Evolutionary conservation across 2,113 vertebrate genomes (phyloP), one percentile per base, ranked within the genome.

Genomic region (Regulus satrapa): DNA sequence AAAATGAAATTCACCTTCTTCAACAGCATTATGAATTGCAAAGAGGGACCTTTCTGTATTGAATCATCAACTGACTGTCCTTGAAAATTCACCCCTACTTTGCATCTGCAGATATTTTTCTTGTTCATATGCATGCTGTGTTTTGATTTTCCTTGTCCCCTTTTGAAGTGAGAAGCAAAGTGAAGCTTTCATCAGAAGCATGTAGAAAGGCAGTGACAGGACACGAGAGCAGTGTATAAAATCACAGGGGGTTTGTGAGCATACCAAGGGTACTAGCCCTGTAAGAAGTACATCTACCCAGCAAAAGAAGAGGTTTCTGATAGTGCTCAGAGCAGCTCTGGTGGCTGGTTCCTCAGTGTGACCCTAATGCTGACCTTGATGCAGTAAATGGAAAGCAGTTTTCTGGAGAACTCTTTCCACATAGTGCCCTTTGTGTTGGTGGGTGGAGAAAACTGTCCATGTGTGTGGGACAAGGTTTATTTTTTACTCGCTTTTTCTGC

Each of bases 1-100:
- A 83, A 85, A 92, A 84, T 66, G 5, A 81, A 86, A 78, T n/a
- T 85, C 26, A 56, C 40, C n/a, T 88, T 55, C 75, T 93, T 63
- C 51, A 77, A 46, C 14, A 67, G 51, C 31, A 66, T 56, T 78
- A 77, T 52, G 80, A 81, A 77, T 64, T 89, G 45, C 64, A 74
- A 93, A 87, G 40, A 86, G 34, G 29, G 21, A 34, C 59, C 48
- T 80, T 64, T 64, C 80, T 62, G 13, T 63, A 26, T 31, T 64
- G 49, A 96, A 78, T 34, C 28, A 64, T 83, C 41, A 81, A 29
- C 59, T 59, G 46, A 71, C 61, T 61, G 59, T 45, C 72, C 46
- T 89, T 90, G 51, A 78, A 95, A 85, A 66, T 80, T 85, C 66
- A 81, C 45, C 66, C 41, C 10, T 79, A 36, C 9, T 75, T 88